Base-by-base conservation (phyloP, 2,113 vertebrate species). In the Salvelinus sp. region DNA sequence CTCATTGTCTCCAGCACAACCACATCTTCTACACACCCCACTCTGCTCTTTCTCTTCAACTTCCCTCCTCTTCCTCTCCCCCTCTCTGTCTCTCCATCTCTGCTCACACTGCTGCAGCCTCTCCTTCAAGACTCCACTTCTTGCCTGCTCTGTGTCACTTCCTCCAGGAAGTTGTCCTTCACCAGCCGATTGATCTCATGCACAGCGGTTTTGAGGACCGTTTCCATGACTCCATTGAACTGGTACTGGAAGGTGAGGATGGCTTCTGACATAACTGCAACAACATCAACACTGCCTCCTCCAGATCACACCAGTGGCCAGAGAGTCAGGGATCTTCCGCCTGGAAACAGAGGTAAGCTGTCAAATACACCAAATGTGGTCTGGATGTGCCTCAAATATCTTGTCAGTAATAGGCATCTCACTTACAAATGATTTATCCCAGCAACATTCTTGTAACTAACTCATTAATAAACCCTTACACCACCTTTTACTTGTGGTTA, bases 181-280 rank as follows among this genome's bases (percentile, higher is more conserved):
- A 85, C 84, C 77, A 88, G 77, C 77, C 77, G 73, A 66, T 80
- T 86, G 62, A 88, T 83, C 65, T 88, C 86, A n/a, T 76, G 74
- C 79, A 88, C 73, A 33, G 86, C 86, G 38, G 84, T 82, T 63
- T 84, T 88, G 20, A 88, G 84, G 48, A 88, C 76, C 3, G 82
- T 86, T 78, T 88, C 86, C 86, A 88, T 83, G 75, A 88, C 78
- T 33, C 80, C 67, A 50, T 82, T 83, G 22, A 88, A 84, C 76
- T 86, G 84, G 33, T 80, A 79, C 70, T 86, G 86, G 73, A 88
- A 86, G 64, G 68, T 80, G 63, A 86, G 62, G 75, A 79, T 22
- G 28, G 74, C 16, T 1, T 33, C 33, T 33, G 33, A 33, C 80
- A 85, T 81, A 65, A 25, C 80, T 25, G 48, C 48, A 54, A 64